Base-by-base conservation (phyloP, 2,113 vertebrate species). In the Toxostoma redivivum region DNA sequence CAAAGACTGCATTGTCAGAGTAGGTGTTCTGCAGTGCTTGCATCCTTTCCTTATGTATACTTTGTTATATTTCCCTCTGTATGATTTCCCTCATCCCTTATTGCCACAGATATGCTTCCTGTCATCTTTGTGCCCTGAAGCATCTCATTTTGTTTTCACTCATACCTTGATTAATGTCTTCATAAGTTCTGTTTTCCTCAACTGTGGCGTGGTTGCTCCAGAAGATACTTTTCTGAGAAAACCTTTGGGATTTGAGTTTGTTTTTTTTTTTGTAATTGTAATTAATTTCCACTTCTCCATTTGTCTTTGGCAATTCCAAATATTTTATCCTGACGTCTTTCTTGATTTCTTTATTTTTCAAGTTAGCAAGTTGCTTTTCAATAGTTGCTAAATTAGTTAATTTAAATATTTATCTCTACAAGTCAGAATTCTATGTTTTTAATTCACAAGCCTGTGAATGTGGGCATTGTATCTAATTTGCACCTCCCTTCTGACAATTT, bases 111-210 rank as follows among this genome's bases (percentile, higher is more conserved):
- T 81, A 81, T 18, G n/a, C 24, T 95, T 96, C 92, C 86, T 97
- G 94, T 91, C 88, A 82, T 87, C 88, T 82, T 71, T 90, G 56
- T 95, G 84, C 81, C 94, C 94, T 28, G 42, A 94, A 96, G 91
- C 93, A 88, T 91, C 92, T 97, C 30, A 67, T 97, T 95, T 96
- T 94, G 90, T 93, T 96, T 96, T 95, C 80, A 70, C 66, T 97
- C 96, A 81, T 82, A 56, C 45, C 37, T 90, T 96, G 94, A 97
- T 95, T 74, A 95, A 96, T 92, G 90, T 57, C 94, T 97, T 96
- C 79, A 33, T 96, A 90, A 95, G 56, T 90, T 95, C 86, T 84
- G 56, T 61, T 96, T 90, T 91, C 69, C 47, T 69, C 22, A 25
- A 0, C 53, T 90, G 23, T 62, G 13, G 9, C 47, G 37, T 74